phyloP scores from a whole-genome alignment of 2,113 vertebrate species.

The Malurus elegans region DNA sequence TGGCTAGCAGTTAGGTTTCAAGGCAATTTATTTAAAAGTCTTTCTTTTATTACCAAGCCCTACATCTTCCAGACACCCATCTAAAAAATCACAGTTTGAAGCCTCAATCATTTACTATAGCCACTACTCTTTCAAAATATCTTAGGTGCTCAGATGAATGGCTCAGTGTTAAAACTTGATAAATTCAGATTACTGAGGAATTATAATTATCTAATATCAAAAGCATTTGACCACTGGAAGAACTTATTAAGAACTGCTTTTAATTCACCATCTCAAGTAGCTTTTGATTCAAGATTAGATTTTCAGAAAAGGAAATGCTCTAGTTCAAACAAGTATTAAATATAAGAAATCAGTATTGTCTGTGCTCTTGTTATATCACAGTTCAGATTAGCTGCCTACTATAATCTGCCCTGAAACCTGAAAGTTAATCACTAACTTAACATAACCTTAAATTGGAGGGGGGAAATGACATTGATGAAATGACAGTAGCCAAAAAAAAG shows the following conservation, averaged over 20 bases:
- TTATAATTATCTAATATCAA: constrained; percentile 54
- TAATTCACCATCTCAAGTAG: constrained; percentile 37
- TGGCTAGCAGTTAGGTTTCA: background rate
- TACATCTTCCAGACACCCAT: background rate
- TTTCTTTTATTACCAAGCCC: constrained; percentile 6
- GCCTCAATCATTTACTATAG: constrained; percentile 3
- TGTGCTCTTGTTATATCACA: background rate
- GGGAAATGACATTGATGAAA: background rate
- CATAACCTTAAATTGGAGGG: background rate
- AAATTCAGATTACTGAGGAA: constrained; percentile 45
- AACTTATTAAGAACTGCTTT: constrained; percentile 34
- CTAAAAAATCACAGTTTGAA: constrained; percentile 25
- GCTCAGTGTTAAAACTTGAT: constrained; percentile 5
- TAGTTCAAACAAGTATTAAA: constrained; percentile 10
- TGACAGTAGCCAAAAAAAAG: background rate
- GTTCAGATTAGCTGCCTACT: background rate
- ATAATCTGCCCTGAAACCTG: background rate
- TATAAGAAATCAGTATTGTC: constrained; percentile 6
- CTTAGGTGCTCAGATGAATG: constrained; percentile 31
- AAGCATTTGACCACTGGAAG: constrained; percentile 37
- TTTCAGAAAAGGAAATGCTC: constrained; percentile 14
- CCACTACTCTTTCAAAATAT: constrained; percentile 23
- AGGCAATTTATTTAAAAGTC: constrained; percentile 14
- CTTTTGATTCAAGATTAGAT: constrained; percentile 54
- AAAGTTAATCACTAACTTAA: constrained; percentile 27